These are phyloP conservation scores for Lepidothrix coronata DNA, from an alignment of 2,113 vertebrate species.

Conservation along the genomic window DNA sequence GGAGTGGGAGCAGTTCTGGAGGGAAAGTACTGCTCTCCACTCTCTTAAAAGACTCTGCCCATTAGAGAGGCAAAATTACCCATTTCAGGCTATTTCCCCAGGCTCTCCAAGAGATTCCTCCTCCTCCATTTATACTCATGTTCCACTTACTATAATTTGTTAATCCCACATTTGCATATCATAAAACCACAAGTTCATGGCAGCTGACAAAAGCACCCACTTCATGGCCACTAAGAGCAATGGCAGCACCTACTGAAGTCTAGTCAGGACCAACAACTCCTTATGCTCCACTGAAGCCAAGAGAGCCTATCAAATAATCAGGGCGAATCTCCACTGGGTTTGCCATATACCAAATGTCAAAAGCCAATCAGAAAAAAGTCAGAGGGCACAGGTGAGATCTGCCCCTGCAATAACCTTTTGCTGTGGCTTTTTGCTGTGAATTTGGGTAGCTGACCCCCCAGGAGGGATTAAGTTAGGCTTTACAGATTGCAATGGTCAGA, in stretches of 20 bases:
- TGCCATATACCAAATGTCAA: slow-evolving; percentile 14
- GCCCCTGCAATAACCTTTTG: background rate
- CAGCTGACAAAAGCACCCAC: background rate
- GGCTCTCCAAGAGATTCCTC: background rate
- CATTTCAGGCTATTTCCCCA: background rate
- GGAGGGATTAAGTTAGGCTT: background rate
- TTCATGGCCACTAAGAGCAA: background rate
- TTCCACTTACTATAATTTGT: background rate
- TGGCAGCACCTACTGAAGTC: background rate
- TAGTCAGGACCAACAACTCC: background rate
- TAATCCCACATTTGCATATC: background rate
- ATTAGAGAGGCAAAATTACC: background rate
- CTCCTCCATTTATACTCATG: background rate
- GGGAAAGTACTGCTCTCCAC: background rate
- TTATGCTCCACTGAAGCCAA: background rate
- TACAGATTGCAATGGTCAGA: background rate
- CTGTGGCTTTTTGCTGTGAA: background rate
- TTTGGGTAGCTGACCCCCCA: background rate
- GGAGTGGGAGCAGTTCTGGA: background rate
- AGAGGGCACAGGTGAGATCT: slow-evolving; percentile 15
- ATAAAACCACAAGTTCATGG: background rate
- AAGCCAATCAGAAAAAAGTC: background rate
- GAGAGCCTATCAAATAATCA: background rate
- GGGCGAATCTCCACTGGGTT: background rate
- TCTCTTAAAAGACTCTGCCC: background rate